A percentile compares a stretch with the other conserved stretches of the same genome.
Conservation (phyloP, 2,113 vertebrate species). For the Lota lota region DNA sequence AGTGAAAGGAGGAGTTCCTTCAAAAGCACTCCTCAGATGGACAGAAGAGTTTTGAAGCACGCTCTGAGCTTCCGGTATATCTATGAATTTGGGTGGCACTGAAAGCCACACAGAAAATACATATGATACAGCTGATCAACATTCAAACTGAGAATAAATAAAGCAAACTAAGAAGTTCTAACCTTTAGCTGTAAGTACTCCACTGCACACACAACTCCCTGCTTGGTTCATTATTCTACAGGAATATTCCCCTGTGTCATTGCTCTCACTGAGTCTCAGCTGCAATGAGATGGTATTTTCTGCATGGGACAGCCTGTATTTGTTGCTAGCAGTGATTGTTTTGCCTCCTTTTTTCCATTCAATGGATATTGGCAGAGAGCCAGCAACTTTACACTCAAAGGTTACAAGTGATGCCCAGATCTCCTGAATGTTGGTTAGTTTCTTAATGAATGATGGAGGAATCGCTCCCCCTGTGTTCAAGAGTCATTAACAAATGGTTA, state of each 20-base stretch:
- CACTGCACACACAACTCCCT: constrained; percentile 83
- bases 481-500: constrained; percentile 38
- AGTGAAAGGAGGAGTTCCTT: constrained; percentile 87
- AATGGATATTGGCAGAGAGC: constrained; percentile 83
- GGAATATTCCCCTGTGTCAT: constrained; percentile 86
- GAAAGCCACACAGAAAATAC: constrained; percentile 43
- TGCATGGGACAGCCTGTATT: constrained; percentile 77
- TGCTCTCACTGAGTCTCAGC: constrained; percentile 75
- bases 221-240: constrained; percentile 84
- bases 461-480: constrained; percentile 83
- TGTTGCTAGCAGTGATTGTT: constrained; percentile 79
- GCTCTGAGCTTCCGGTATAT: constrained; percentile 80
- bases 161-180: constrained; percentile 42
- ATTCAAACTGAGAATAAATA: constrained; percentile 2
- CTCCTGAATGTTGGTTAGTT: constrained; percentile 82
- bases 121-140: neutral
- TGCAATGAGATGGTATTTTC: constrained; percentile 81
- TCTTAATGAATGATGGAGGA: constrained; percentile 86
- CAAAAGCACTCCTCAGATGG: constrained; percentile 82
- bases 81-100: constrained; percentile 87
- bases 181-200: constrained; percentile 90
- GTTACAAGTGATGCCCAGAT: constrained; percentile 80
- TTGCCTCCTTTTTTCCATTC: constrained; percentile 89
- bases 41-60: constrained; percentile 83
- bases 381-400: constrained; percentile 86